phyloP scores from a whole-genome alignment of 2,888 invertebrate genomes.

The Trissolcus brochymenae region DNA sequence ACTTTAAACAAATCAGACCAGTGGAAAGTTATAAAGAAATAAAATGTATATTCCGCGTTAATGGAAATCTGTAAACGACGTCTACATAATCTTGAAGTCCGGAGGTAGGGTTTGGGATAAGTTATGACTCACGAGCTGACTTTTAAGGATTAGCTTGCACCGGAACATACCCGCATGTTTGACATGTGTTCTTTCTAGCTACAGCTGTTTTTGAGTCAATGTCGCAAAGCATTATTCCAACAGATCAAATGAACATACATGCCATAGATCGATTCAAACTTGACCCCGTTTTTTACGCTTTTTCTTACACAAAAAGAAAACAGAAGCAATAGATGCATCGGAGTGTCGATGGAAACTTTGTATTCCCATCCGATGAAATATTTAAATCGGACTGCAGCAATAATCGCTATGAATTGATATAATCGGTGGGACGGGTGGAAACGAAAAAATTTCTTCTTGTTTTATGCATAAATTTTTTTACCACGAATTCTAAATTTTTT shows the following conservation, averaged over 20 bases:
- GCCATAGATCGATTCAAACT: conserved; percentile 44
- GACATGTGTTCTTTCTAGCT: conserved; percentile 40
- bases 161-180: conserved; percentile 34
- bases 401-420: too few species aligned
- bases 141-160: conserved; percentile 31
- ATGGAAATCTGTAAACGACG: conserved; percentile 33
- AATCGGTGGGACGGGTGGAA: too few species aligned
- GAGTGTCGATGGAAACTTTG: too few species aligned
- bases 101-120: conserved; percentile 15
- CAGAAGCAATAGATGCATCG: too few species aligned
- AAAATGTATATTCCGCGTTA: conserved; percentile 16
- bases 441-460: too few species aligned
- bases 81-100: conserved; percentile 11
- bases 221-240: conserved; percentile 45
- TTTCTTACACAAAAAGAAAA: too few species aligned
- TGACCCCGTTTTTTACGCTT: too few species aligned
- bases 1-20: too few species aligned
- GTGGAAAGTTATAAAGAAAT: background rate
- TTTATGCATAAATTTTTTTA: too few species aligned
- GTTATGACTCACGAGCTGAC: conserved; percentile 39
- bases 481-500: too few species aligned
- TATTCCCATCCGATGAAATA: too few species aligned
- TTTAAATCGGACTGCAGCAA: too few species aligned
- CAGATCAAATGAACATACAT: conserved; percentile 21
- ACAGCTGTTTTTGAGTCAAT: conserved; percentile 58